These are phyloP conservation scores for Actenoides hombroni DNA, from an alignment of 2,113 vertebrate species.

Conservation along the genomic window DNA sequence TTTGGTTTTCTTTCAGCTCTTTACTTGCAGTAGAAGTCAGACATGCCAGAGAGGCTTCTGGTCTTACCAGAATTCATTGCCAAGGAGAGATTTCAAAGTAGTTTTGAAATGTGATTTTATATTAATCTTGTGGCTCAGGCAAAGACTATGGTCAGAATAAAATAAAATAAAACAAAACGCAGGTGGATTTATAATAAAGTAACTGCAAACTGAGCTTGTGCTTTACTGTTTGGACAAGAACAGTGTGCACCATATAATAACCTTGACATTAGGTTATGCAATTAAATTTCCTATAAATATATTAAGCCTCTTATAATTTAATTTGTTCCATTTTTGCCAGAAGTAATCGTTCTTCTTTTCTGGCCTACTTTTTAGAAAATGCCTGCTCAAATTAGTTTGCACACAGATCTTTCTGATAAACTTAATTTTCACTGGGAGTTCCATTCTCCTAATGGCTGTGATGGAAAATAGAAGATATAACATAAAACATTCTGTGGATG, in stretches of 20 bases:
- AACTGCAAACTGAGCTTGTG: neutral
- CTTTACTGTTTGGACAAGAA: neutral
- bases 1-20: neutral
- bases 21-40: neutral
- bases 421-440: slow-evolving; percentile 23
- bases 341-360: slow-evolving; percentile 44
- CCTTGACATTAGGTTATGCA: slow-evolving; percentile 43
- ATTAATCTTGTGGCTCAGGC: neutral
- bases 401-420: slow-evolving; percentile 51
- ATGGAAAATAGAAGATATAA: neutral
- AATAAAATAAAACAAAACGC: neutral
- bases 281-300: slow-evolving; percentile 56
- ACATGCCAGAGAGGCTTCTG: neutral
- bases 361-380: slow-evolving; percentile 50
- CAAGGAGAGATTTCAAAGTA: neutral
- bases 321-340: slow-evolving; percentile 58
- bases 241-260: neutral
- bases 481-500: neutral
- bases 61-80: neutral
- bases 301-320: slow-evolving; percentile 58
- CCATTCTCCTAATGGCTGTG: slow-evolving; percentile 30
- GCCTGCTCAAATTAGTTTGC: slow-evolving; percentile 37
- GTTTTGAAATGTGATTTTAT: neutral
- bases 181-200: neutral
- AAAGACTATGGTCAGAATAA: neutral